Base-by-base conservation (phyloP, 2,888 invertebrate genomes). In the Parnassius mnemosyne region DNA sequence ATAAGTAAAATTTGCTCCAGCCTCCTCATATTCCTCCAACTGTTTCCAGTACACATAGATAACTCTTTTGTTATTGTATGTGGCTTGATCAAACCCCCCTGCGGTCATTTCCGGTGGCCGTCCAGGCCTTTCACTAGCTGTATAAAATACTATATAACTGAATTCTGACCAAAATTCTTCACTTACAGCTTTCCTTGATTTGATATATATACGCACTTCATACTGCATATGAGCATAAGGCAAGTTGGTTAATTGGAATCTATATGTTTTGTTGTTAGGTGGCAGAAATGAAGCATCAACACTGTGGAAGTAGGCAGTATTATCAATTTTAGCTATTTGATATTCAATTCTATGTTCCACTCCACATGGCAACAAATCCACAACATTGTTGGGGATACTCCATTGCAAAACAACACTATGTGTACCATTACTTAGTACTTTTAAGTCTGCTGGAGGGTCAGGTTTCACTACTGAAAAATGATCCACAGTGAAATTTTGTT, bases 11-110 rank as follows among this genome's bases (percentile, higher is more conserved):
- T 95, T 92, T 9, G 93, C 93, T 20, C 96, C 97, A 75, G 96
- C 96, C 72, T 95, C 93, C 70, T 94, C 92, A 76, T 93, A 92
- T 53, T 92, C 92, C 20, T 93, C 93, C 57, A 97, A 92, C 68
- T 94, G 93, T 76, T 95, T 94, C 97, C 97, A 97, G 80, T 96
- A 97, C 25, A 97, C 86, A 78, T 94, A 94, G 51, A 96, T 88
- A 60, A 94, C 92, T 67, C 95, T 89, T 65, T 92, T 91, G 49
- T 85, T 81, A 20, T 91, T 86, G 72, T 81, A 92, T 58, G 81
- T 81, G 84, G 87, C 84, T 68, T 94, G 92, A 79, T 95, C 94
- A 79, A 96, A 97, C 74, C 95, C 95, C 50, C 97, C 97, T 13
- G 94, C 88, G 67, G 94, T 94, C 3, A 94, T 94, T 57, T 92